Base-by-base conservation (phyloP, 2,888 invertebrate genomes). In the Drosophila neutralis region DNA sequence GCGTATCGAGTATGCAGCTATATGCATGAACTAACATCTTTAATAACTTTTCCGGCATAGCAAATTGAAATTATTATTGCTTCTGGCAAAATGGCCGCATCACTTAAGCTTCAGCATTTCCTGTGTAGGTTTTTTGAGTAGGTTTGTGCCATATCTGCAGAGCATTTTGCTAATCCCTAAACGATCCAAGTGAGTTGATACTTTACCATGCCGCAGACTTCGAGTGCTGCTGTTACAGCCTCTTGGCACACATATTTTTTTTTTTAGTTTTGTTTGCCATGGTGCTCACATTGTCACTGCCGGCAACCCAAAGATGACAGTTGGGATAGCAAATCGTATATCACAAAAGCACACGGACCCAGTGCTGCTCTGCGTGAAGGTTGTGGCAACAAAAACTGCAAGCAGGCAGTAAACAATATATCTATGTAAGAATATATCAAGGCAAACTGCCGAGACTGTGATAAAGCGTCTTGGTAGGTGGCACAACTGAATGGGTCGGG, bases 261-360 rank as follows among this genome's bases (percentile, higher is more conserved):
- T 60, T 56, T 65, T 48, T 64, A 33, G 62, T 58, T 53, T 54
- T 33, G 36, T 48, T 27, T 54, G 53, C 54, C 29, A 36, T 51
- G 27, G 68, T 31, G 42, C 69, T 58, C 73, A 69, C 80, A 75
- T 69, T 73, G 86, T 83, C 76, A 75, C 60, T 67, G 54, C 58
- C 48, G 67, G 68, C 56, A 73, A 59, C 68, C 73, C 63, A 87
- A 83, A 76, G 78, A 87, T 85, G 84, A 85, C 84, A 84, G 77
- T 73, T 80, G 73, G 83, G 85, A 83, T 83, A 68, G 78, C 72
- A 72, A 69, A 80, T 72, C 82, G 76, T 87, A 81, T 78, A 87
- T 83, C 84, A 83, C 64, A 74, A 82, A 61, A 65, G 59, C 81
- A 73, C 71, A 69, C 53, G 64, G 81, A 77, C 80, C 31, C 31